Conservation (phyloP, 2,888 invertebrate species). For the Watsonalla cultraria region DNA sequence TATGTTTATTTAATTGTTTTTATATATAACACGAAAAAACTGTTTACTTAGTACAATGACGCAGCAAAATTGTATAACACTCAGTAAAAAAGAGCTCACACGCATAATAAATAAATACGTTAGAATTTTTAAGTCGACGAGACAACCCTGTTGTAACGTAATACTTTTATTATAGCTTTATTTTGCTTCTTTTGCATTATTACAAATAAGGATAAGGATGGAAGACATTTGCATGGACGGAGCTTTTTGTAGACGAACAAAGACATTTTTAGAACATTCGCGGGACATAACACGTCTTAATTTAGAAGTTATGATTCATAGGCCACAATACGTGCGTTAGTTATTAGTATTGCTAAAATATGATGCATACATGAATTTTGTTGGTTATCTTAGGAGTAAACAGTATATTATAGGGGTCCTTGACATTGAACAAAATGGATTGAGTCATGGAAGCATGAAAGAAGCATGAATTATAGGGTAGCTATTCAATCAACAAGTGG, state of each 20-base stretch:
- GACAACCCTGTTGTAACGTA: neutral
- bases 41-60: too few species aligned
- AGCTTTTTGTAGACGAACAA: neutral
- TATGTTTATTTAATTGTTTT: too few species aligned
- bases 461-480: too few species aligned
- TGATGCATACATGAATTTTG: neutral
- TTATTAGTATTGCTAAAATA: neutral
- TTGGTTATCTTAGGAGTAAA: neutral
- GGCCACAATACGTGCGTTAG: neutral
- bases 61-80: too few species aligned
- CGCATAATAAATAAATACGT: neutral
- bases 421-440: neutral
- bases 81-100: too few species aligned
- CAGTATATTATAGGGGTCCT: neutral
- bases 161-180: neutral
- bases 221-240: slow-evolving; percentile 1
- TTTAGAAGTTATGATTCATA: slow-evolving; percentile 1
- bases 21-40: too few species aligned
- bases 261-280: neutral
- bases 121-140: too few species aligned
- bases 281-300: neutral
- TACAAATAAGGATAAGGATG: neutral
- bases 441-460: too few species aligned
- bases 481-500: too few species aligned
- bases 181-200: neutral